Conservation (phyloP, 1,140 invertebrate genomes). For the Homarus americanus region DNA sequence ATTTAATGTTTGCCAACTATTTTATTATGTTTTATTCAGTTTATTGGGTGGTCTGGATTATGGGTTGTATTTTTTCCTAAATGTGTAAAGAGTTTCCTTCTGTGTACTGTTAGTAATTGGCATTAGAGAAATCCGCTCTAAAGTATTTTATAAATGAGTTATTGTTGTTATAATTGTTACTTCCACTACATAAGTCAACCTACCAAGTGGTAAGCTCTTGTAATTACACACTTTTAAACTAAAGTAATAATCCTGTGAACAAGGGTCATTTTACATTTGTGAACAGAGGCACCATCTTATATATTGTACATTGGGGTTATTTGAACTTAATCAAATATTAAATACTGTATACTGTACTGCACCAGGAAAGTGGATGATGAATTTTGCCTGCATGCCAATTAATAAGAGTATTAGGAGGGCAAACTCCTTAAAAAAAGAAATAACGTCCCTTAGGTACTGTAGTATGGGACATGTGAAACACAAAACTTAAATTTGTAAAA, state of each 20-base stretch:
- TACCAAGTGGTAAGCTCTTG: too few species aligned
- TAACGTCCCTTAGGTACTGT: not conserved
- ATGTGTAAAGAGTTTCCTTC: conserved; percentile 15
- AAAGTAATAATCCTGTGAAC: too few species aligned
- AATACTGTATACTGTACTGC: too few species aligned
- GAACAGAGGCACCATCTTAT: too few species aligned
- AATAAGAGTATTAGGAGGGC: not conserved
- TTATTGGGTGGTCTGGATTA: not conserved
- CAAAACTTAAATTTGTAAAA: not conserved
- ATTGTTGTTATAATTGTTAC: too few species aligned
- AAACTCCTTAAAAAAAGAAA: not conserved
- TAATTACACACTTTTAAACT: too few species aligned
- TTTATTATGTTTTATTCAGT: not conserved
- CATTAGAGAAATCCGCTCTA: not conserved
- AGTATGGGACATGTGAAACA: not conserved
- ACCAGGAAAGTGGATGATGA: too few species aligned
- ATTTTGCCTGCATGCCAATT: not conserved
- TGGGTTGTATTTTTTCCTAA: not conserved
- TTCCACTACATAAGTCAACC: too few species aligned
- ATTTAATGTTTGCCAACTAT: not conserved
- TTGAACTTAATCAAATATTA: too few species aligned
- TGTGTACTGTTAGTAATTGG: conserved; percentile 13
- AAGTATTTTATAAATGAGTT: too few species aligned
- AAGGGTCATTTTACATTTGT: too few species aligned
- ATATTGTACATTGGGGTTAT: too few species aligned